Conservation (phyloP, 1,140 invertebrate species). For the Mizuhopecten yessoensis region DNA sequence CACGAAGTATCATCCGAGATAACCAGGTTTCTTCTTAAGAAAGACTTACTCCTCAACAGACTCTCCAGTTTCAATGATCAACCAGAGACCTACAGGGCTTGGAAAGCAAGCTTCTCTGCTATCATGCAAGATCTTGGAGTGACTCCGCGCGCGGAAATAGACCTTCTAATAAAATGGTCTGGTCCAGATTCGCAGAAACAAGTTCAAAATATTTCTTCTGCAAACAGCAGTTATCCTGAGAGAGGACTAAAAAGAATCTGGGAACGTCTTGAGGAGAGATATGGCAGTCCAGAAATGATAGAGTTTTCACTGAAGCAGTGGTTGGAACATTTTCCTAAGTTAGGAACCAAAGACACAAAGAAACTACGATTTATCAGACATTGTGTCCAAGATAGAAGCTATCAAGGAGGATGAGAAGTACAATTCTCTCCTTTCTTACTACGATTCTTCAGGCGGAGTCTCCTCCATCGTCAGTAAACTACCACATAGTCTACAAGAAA, state of each 20-base stretch:
- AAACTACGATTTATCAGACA: background rate
- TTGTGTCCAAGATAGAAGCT: background rate
- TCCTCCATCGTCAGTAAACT: too few relatives aligned
- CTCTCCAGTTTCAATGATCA: constrained; percentile 43
- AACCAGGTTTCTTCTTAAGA: too few relatives aligned
- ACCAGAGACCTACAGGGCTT: constrained; percentile 47
- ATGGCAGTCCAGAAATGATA: constrained; percentile 46
- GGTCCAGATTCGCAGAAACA: constrained; percentile 39
- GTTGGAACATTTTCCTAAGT: background rate
- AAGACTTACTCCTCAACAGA: constrained; percentile 42
- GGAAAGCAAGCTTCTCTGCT: constrained; percentile 46
- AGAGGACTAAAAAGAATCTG: constrained; percentile 21
- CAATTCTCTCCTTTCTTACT: background rate
- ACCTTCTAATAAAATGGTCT: constrained; percentile 40
- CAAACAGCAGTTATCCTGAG: background rate
- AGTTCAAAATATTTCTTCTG: background rate
- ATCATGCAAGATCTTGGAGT: constrained; percentile 48
- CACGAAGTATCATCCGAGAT: too few relatives aligned
- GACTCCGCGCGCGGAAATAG: constrained; percentile 41
- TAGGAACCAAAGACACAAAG: background rate
- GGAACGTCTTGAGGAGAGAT: constrained; percentile 43
- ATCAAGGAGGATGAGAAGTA: background rate
- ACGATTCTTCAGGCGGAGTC: too few relatives aligned
- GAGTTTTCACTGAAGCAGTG: constrained; percentile 40
- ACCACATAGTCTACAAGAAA: background rate